phyloP scores from a whole-genome alignment of 2,113 vertebrate species.

The Callionymus lyra region DNA sequence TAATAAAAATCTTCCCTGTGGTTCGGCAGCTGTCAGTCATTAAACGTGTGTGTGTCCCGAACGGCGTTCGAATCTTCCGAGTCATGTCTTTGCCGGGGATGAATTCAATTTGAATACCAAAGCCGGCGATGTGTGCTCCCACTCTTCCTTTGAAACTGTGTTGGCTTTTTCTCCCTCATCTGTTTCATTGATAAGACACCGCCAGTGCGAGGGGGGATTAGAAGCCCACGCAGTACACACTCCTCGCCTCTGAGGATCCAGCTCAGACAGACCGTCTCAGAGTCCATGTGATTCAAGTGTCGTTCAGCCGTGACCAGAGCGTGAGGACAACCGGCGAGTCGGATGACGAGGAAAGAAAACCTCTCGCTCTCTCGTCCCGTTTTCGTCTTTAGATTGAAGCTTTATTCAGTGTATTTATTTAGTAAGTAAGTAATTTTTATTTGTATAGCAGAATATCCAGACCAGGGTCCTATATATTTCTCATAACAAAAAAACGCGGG shows the following conservation, averaged over 20 bases:
- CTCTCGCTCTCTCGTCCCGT: too few relatives aligned
- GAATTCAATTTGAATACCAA: constrained; percentile 9
- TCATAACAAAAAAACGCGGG: too few relatives aligned
- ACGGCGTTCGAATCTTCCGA: too few relatives aligned
- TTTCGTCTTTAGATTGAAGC: too few relatives aligned
- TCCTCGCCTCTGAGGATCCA: constrained; percentile 50
- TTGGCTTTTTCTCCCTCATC: constrained; percentile 39
- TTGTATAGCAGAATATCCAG: too few relatives aligned
- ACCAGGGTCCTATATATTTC: too few relatives aligned
- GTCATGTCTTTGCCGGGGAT: too few relatives aligned
- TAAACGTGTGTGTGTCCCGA: constrained; percentile 42
- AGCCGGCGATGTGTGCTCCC: constrained; percentile 26
- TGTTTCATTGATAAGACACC: constrained; percentile 54
- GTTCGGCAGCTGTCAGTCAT: constrained; percentile 44
- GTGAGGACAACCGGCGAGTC: constrained; percentile 5
- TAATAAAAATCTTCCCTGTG: constrained; percentile 1
- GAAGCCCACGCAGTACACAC: constrained; percentile 35
- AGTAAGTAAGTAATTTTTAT: too few relatives aligned
- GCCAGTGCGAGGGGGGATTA: constrained; percentile 50
- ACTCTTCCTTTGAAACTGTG: constrained; percentile 39
- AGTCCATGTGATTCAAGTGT: constrained; percentile 33
- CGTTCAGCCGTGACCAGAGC: constrained; percentile 27
- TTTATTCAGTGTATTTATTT: too few relatives aligned
- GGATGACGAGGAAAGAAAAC: not conserved
- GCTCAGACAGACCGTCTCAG: constrained; percentile 29